Evolutionary conservation across 2,797 vertebrate genomes (phyloP).

Genomic region (Bradypodion pumilum): DNA sequence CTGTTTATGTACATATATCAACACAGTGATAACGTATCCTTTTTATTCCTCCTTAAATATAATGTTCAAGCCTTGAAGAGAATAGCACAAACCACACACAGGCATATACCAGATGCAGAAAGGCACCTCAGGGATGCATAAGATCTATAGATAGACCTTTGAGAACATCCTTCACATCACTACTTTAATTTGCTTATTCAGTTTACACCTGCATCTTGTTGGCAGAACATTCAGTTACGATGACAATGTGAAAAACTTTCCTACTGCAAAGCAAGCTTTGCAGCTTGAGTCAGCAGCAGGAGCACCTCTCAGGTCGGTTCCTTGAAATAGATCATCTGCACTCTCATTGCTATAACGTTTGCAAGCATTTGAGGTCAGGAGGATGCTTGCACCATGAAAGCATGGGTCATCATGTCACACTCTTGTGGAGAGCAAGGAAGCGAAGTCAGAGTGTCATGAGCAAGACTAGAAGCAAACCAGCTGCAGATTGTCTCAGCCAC

Average conservation of each 20-base stretch:
- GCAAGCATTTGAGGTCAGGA: not conserved
- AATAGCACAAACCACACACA: not conserved
- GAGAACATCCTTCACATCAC: constrained; percentile 19
- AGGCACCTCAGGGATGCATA: constrained; percentile 24
- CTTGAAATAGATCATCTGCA: constrained; percentile 21
- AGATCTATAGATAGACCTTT: constrained; percentile 27
- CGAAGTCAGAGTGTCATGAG: not conserved
- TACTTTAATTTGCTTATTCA: constrained; percentile 19
- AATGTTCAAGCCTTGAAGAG: constrained; percentile 6
- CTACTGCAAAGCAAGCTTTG: constrained; percentile 32
- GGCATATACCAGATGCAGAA: constrained; percentile 7
- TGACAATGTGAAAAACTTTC: constrained; percentile 30
- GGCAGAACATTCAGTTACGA: constrained; percentile 42
- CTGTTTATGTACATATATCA: not conserved
- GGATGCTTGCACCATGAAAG: not conserved
- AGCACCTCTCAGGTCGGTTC: constrained; percentile 16
- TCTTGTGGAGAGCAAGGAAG: not conserved
- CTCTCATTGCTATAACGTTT: constrained; percentile 1
- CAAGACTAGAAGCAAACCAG: no score
- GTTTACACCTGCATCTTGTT: constrained; percentile 43
- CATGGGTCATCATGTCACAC: not conserved
- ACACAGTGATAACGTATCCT: not conserved
- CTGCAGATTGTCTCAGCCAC: not conserved
- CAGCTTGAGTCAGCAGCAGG: constrained; percentile 16
- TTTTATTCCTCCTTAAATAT: constrained; percentile 24